phyloP scores from a whole-genome alignment of 1,140 invertebrate species.

The Lerema accius region DNA sequence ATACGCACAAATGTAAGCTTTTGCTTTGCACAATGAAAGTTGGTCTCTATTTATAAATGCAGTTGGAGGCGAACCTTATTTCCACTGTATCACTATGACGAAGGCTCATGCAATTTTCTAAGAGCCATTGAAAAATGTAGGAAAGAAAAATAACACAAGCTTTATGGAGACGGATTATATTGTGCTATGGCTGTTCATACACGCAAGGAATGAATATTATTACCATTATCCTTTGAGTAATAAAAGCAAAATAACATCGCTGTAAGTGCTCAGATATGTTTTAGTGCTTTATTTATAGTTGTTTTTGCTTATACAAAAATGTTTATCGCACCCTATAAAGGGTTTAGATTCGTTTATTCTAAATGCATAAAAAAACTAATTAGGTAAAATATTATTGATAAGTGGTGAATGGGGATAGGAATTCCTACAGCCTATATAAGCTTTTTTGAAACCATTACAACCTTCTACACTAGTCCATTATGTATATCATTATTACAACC shows the following conservation, averaged over 20 bases:
- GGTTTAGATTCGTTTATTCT: no score
- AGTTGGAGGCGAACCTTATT: background rate
- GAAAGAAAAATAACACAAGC: background rate
- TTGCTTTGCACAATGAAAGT: background rate
- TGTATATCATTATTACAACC: no score
- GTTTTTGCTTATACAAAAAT: background rate
- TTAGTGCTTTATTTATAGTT: background rate
- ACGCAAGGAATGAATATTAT: slow-evolving; percentile 4
- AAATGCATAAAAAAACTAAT: no score
- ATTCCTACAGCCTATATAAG: no score
- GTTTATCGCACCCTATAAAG: background rate
- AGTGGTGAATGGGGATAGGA: no score
- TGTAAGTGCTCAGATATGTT: background rate
- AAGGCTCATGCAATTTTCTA: background rate
- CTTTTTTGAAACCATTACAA: no score
- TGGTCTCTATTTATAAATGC: background rate
- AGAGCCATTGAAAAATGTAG: slow-evolving; percentile 2
- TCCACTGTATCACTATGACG: no score
- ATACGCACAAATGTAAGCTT: background rate
- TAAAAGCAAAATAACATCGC: background rate
- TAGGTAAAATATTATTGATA: no score
- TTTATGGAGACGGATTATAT: background rate
- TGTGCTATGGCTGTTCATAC: slow-evolving; percentile 2
- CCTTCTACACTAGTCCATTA: no score
- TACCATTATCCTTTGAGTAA: slow-evolving; percentile 1